Base-by-base conservation (phyloP, 92 coral and sea anemone species). In the Epizoanthus fatuus region DNA sequence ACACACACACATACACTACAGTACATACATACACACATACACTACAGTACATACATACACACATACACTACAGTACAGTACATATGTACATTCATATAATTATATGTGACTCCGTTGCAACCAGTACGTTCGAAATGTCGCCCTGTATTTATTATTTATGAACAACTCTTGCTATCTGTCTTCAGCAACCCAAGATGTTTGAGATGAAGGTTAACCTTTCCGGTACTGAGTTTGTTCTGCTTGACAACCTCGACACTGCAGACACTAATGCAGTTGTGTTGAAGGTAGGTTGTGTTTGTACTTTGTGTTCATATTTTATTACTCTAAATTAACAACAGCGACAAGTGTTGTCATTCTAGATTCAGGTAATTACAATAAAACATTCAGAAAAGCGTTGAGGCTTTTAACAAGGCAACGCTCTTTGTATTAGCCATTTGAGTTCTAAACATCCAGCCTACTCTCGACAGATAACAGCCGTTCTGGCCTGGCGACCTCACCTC, bases 401-500 rank as follows among this genome's bases (percentile, higher is more conserved):
- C 49, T 44, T 19, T 1, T 29, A 7, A 29, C 25, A 62, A 6
- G 7, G 22, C 7, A 62, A 29, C 1, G 35, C 22, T 19, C 69
- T 49, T 15, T 53, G 7, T 44, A 14, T 47, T 2, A 54, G 6
- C 22, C 52, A 29, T 59, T 32, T 5, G 4, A 29, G 10, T 7
- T 14, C 35, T 29, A 55, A 14, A 11, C 0, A 29, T 29, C 35
- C 1, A 29, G 13, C 11, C 72, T 15, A 29, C 8, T 58, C 25
- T 56, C 79, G 66, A 15, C 56, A 97, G 99, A 63, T 97, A 69
- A 97, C 99, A 10, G 94, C 99, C 35, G 99, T 97, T 6, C 74
- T 97, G 81, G 99, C 99, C 2, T 97, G 99, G 99, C 97, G 99
- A 20, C 99, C 99, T 9, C 99, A 97, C 74, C 96, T 95, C 59